A percentile compares a stretch with the other conserved stretches of the same genome.
Evolutionary conservation across 2,797 vertebrate species (phyloP).

Genomic region (Danio tinwini): DNA sequence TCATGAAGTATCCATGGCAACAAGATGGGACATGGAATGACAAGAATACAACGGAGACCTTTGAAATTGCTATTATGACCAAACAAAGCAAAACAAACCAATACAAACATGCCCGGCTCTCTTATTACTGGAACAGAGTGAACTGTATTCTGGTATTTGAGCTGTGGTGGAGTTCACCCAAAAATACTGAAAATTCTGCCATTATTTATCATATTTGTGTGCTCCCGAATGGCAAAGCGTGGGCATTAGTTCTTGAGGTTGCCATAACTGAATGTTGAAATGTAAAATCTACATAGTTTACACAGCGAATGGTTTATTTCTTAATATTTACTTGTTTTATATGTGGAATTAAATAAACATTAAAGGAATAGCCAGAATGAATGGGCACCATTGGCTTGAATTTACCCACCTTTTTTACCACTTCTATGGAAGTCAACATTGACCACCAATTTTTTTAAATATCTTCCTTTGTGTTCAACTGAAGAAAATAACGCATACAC

Average conservation of each 20-base stretch:
- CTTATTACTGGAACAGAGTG: not conserved
- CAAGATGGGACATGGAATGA: constrained; percentile 45
- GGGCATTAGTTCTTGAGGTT: not conserved
- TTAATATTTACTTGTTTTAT: no score
- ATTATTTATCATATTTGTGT: not conserved
- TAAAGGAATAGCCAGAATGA: no score
- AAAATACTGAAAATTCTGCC: not conserved
- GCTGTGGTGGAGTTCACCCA: not conserved
- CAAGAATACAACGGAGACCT: constrained; percentile 30
- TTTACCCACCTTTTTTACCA: no score
- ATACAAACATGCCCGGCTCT: constrained; percentile 21
- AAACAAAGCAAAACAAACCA: constrained; percentile 9
- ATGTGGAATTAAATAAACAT: no score
- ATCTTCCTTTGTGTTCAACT: no score
- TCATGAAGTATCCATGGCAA: constrained; percentile 58
- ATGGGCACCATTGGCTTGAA: no score
- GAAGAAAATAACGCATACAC: no score
- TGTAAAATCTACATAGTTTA: not conserved
- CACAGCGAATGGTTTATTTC: not conserved
- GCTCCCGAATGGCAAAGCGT: not conserved
- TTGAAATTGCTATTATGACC: constrained; percentile 29
- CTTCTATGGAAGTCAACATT: no score
- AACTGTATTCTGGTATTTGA: not conserved
- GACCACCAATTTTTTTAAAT: no score
- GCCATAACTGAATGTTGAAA: not conserved